These are phyloP conservation scores for Capricornis sumatraensis DNA, from an alignment of 2,113 vertebrate genomes.

Conservation along the genomic window DNA sequence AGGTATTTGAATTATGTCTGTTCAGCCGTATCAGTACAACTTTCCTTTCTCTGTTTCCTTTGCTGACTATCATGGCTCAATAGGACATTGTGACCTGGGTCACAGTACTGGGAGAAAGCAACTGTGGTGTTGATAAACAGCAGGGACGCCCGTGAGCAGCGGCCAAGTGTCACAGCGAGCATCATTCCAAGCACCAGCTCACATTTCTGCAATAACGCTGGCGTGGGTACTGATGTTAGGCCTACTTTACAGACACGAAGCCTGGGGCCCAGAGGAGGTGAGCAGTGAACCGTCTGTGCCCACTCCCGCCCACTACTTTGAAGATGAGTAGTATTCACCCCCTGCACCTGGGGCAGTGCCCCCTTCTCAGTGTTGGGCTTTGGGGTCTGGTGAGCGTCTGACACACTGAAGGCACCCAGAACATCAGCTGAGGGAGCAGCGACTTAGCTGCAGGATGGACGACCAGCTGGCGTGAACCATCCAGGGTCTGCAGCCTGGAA, in stretches of 20 bases:
- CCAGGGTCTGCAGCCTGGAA: neutral
- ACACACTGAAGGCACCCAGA: fast-evolving
- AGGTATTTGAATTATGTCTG: neutral
- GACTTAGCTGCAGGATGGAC: fast-evolving
- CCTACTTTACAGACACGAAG: neutral
- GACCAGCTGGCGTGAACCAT: fast-evolving
- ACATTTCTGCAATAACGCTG: fast-evolving
- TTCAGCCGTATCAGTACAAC: neutral
- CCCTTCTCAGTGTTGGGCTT: neutral
- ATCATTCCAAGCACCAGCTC: fast-evolving
- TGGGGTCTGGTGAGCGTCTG: too few species aligned
- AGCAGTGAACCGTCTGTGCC: fast-evolving
- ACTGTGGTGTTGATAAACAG: fast-evolving
- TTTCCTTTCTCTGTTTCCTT: neutral
- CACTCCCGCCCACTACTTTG: fast-evolving
- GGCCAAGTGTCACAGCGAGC: fast-evolving
- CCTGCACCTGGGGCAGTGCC: fast-evolving
- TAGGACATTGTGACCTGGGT: fast-evolving
- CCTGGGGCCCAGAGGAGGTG: neutral
- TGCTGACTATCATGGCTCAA: too few species aligned
- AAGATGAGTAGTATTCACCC: fast-evolving
- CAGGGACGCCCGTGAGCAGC: fast-evolving
- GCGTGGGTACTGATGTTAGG: fast-evolving
- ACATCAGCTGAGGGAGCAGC: fast-evolving
- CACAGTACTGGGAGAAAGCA: fast-evolving